Base-by-base conservation (phyloP, 2,888 invertebrate species). In the Chesias legatella region DNA sequence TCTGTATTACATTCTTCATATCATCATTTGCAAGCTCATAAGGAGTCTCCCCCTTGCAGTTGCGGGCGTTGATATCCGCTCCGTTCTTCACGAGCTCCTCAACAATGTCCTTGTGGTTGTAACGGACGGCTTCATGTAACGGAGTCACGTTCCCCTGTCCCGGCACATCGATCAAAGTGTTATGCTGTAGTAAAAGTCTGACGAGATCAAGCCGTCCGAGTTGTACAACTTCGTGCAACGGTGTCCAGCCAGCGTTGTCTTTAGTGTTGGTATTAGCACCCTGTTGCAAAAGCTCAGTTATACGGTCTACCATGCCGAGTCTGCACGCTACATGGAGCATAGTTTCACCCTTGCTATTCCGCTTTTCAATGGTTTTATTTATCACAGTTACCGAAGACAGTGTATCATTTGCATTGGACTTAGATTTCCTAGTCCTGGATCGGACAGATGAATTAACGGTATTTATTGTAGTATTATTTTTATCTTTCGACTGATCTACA, bases 161-260 rank as follows among this genome's bases (percentile, higher is more conserved):
- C 0, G 91, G 91, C 0, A 90, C 89, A 63, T 93, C 89, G 1
- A 92, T 88, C 28, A 88, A 59, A 0, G 92, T 92, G 28, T 92
- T 92, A 51, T 88, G 73, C 45, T 90, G 81, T 34, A 93, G 62
- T 23, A 94, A 71, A 21, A 91, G 41, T 33, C 75, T 67, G 0
- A 90, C 90, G 23, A 93, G 79, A 30, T 90, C 88, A 1, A 82
- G 59, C 34, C 78, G 73, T 0, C 91, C 91, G 56, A 88, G 91
- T 63, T 89, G 91, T 6, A 91, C 90, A 0, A 89, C 91, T 75
- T 94, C 94, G 67, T 93, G 93, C 73, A 94, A 61, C 0, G 93
- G 93, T 3, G 93, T 93, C 93, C 94, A 94, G 1, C 91, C 91
- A 7, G 92, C 92, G 58, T 92, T 79, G 56, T 94, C 94, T 64